Percentiles rank a stretch among this genome's conserved stretches.
Evolutionary conservation across 92 coral and sea anemone species (phyloP).

Genomic region (Parazoanthus swiftii): DNA sequence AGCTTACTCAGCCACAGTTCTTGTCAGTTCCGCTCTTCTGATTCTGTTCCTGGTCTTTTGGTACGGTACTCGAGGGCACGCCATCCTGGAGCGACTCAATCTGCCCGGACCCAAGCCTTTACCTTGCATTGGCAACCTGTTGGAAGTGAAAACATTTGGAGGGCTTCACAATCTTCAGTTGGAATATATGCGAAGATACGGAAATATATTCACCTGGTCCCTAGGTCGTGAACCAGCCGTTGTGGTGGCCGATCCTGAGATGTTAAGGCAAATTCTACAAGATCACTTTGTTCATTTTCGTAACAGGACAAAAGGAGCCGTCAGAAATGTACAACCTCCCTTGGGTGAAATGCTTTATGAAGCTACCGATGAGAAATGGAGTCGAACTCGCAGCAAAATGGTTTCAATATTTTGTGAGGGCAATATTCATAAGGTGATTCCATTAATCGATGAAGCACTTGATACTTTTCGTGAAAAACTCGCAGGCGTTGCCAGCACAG

Average conservation of each 20-base stretch:
- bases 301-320: slow-evolving; percentile 34
- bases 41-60: slow-evolving; percentile 46
- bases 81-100: slow-evolving; percentile 42
- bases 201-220: slow-evolving; percentile 58
- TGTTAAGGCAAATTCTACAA: slow-evolving; percentile 62
- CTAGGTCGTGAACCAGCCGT: slow-evolving; percentile 60
- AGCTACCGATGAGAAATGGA: slow-evolving; percentile 65
- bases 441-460: slow-evolving; percentile 63
- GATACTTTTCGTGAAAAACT: slow-evolving; percentile 55
- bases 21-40: neutral
- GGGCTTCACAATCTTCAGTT: slow-evolving; percentile 55
- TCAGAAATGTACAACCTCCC: slow-evolving; percentile 11
- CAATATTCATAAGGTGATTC: slow-evolving; percentile 57
- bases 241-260: slow-evolving; percentile 74
- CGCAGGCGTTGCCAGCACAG: slow-evolving; percentile 61
- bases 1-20: neutral
- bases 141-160: slow-evolving; percentile 48
- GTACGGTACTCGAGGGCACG: slow-evolving; percentile 49
- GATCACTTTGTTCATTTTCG: slow-evolving; percentile 56
- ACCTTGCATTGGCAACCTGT: slow-evolving; percentile 63
- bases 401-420: slow-evolving; percentile 57
- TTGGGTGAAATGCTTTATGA: slow-evolving; percentile 40
- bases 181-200: slow-evolving; percentile 55
- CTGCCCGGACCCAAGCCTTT: slow-evolving; percentile 69
- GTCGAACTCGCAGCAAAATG: slow-evolving; percentile 58